Conservation (phyloP, 2,113 vertebrate genomes). For the Anguilla japonica region DNA sequence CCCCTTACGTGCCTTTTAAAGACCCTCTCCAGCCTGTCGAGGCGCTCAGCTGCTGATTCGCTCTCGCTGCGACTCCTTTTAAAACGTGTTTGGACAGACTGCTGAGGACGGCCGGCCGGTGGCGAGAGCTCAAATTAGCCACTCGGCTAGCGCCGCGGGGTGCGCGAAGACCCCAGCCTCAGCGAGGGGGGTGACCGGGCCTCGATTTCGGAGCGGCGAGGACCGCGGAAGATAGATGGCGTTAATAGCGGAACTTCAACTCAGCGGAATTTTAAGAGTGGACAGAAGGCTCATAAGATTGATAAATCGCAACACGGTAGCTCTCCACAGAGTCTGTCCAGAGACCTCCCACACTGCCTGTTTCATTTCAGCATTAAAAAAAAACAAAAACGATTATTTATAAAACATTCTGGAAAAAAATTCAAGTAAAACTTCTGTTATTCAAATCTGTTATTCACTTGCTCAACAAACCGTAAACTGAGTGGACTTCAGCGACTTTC, state of each 20-base stretch:
- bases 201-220: not conserved
- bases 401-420: too few relatives aligned
- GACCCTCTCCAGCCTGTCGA: not conserved
- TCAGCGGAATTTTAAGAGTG: not conserved
- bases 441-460: too few relatives aligned
- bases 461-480: not conserved
- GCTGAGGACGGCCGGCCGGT: not conserved
- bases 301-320: not conserved
- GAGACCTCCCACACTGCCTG: not conserved
- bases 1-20: not conserved
- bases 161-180: not conserved
- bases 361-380: too few relatives aligned
- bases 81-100: not conserved
- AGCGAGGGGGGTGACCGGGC: not conserved
- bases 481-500: not conserved
- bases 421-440: too few relatives aligned
- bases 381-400: too few relatives aligned
- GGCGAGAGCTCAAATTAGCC: not conserved
- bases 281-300: not conserved
- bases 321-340: not conserved
- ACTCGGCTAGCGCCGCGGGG: not conserved
- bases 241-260: not conserved
- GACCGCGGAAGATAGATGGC: not conserved
- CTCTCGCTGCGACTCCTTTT: not conserved
- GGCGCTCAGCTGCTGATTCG: not conserved